Evolutionary conservation across 2,888 invertebrate genomes (phyloP), one percentile per base, ranked within the genome.

Genomic region (Polyommatus icarus): DNA sequence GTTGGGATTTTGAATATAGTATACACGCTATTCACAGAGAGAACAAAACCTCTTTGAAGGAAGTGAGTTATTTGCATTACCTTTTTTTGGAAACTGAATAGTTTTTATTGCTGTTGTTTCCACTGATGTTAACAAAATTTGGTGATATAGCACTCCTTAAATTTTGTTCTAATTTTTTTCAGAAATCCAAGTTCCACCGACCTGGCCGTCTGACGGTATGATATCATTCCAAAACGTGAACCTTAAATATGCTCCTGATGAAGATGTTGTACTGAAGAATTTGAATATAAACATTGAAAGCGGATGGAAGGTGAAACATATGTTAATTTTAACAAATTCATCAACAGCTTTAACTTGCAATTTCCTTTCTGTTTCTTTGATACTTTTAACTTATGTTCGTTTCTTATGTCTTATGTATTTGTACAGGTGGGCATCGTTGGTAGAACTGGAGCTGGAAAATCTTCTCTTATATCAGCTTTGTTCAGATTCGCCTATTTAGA

Each of bases 381-480:
- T 20, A 6, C 71, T 36, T 75, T 12, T 61, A 12, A 0, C 12
- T 6, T 72, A 78, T 36, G 3, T 57, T 50, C n/a, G 12, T 54
- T 61, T 61, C 61, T 12, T 15, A 15, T 67, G 6, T 15, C 12
- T 29, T 18, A 32, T 67, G 77, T 72, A 77, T 83, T 78, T 40
- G 78, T 77, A 40, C 81, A 96, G 96, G 90, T 96, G 71, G 96
- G 96, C 7, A 96, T 97, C 77, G 96, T 96, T 2, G 97, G 97
- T 0, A 91, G 97, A 80, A 97, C 97, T 0, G 97, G 97, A 8
- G 97, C 97, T 1, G 97, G 97, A 1, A 96, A 96, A 88, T 96
- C 96, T 1, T 96, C 96, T 0, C 84, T 96, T 75, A 96, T 96
- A 82, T 95, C 96, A 1, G 96, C 96, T 3, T 86, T 97, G 81